Conservation (phyloP, 2,888 invertebrate genomes). For the Rhingia campestris region DNA sequence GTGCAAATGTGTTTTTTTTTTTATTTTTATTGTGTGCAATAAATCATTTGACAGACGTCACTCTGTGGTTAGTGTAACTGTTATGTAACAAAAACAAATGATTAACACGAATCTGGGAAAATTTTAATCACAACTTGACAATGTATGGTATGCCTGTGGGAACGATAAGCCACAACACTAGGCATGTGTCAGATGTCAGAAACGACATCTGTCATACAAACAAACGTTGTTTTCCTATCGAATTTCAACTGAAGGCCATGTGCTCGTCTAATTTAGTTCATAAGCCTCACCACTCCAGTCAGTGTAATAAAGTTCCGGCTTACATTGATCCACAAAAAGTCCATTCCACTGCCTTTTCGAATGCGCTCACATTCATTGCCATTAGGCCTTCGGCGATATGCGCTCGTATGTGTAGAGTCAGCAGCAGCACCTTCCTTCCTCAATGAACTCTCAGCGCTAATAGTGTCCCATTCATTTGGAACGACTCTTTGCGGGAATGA, state of each 20-base stretch:
- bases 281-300: constrained; percentile 10
- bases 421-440: constrained; percentile 31
- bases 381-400: not conserved
- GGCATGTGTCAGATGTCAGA: not conserved
- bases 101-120: not conserved
- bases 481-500: constrained; percentile 28
- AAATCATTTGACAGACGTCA: no score
- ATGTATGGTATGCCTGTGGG: constrained; percentile 1
- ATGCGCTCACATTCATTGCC: constrained; percentile 7
- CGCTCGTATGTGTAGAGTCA: no score
- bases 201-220: constrained; percentile 14
- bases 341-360: not conserved
- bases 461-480: constrained; percentile 59
- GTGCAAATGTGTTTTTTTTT: no score
- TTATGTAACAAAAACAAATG: no score
- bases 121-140: not conserved
- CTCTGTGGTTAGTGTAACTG: no score
- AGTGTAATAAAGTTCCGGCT: not conserved
- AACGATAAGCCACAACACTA: not conserved
- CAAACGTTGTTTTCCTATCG: constrained; percentile 1
- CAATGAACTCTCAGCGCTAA: constrained; percentile 51
- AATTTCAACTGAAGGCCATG: constrained; percentile 32
- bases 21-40: no score
- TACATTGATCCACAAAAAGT: constrained; percentile 5
- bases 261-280: not conserved